phyloP scores from a whole-genome alignment of 2,797 vertebrate species.

The Threskiornis aethiopicus region DNA sequence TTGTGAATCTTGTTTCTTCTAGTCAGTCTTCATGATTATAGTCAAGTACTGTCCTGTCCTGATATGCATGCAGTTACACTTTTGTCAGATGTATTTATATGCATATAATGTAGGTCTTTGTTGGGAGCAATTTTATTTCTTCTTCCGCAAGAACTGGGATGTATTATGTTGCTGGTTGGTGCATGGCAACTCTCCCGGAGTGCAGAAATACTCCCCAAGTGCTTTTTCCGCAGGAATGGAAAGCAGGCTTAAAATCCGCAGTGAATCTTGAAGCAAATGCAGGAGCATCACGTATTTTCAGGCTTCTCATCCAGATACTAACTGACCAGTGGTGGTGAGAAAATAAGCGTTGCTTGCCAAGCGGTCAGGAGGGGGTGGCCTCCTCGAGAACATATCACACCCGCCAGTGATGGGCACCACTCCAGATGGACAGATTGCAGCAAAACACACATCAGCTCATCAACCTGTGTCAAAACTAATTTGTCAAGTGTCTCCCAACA shows the following conservation, averaged over 20 bases:
- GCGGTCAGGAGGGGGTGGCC: not conserved
- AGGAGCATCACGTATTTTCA: rapidly evolving
- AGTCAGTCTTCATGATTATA: not conserved
- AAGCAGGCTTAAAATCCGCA: not conserved
- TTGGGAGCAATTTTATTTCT: not conserved
- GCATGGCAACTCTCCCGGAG: not conserved
- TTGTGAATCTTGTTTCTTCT: not conserved
- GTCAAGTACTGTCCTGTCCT: not conserved
- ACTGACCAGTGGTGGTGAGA: not conserved
- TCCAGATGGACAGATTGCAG: not conserved
- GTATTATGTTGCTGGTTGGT: not conserved
- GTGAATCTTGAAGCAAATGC: rapidly evolving
- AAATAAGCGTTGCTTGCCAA: not conserved
- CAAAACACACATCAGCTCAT: not conserved
- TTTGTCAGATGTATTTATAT: not conserved
- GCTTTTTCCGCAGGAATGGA: not conserved
- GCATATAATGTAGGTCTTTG: not conserved
- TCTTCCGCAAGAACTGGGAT: not conserved
- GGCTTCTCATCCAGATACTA: not conserved
- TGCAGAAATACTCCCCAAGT: not conserved
- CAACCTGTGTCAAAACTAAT: not conserved
- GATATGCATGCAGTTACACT: not conserved
- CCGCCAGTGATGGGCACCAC: rapidly evolving
- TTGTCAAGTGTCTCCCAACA: not conserved
- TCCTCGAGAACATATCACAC: not conserved